These are phyloP conservation scores for Ophion costatus DNA, from an alignment of 2,888 invertebrate genomes.

Conservation along the genomic window DNA sequence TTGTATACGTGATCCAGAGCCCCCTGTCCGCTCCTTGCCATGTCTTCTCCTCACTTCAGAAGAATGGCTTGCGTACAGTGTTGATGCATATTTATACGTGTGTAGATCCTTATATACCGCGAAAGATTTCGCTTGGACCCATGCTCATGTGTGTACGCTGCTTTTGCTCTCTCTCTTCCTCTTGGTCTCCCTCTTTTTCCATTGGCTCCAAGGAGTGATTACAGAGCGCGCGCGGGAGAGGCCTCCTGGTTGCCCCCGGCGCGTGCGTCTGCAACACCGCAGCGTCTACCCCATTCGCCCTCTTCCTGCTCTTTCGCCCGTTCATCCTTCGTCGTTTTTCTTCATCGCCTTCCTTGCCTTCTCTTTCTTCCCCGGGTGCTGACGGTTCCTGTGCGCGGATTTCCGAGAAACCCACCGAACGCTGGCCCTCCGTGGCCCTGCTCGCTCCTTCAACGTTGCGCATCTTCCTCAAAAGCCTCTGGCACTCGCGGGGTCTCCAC, in stretches of 20 bases:
- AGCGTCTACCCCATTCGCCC: slow-evolving; percentile 66
- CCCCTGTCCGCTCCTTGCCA: slow-evolving; percentile 57
- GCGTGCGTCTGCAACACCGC: slow-evolving; percentile 80
- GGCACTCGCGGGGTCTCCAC: slow-evolving; percentile 44
- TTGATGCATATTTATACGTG: slow-evolving; percentile 57
- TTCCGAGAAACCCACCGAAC: slow-evolving; percentile 66
- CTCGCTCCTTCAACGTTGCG: slow-evolving; percentile 47
- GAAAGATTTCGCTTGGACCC: slow-evolving; percentile 34
- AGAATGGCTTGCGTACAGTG: slow-evolving; percentile 52
- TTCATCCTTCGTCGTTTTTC: slow-evolving; percentile 37
- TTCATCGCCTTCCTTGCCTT: slow-evolving; percentile 46
- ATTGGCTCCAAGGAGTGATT: slow-evolving; percentile 78
- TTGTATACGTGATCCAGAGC: slow-evolving; percentile 63
- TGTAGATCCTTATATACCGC: slow-evolving; percentile 33
- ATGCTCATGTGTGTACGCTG: slow-evolving; percentile 60
- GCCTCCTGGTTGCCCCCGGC: slow-evolving; percentile 82
- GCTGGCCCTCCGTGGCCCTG: slow-evolving; percentile 42
- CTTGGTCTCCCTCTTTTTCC: slow-evolving; percentile 15
- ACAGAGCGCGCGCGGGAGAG: slow-evolving; percentile 79
- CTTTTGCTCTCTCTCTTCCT: neutral
- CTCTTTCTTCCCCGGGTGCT: slow-evolving; percentile 69
- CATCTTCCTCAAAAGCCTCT: slow-evolving; percentile 12
- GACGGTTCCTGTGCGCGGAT: slow-evolving; percentile 64
- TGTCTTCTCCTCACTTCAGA: slow-evolving; percentile 4
- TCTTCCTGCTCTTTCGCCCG: slow-evolving; percentile 47